Base-by-base conservation (phyloP, 2,797 vertebrate genomes). In the Molossus alvarezi region DNA sequence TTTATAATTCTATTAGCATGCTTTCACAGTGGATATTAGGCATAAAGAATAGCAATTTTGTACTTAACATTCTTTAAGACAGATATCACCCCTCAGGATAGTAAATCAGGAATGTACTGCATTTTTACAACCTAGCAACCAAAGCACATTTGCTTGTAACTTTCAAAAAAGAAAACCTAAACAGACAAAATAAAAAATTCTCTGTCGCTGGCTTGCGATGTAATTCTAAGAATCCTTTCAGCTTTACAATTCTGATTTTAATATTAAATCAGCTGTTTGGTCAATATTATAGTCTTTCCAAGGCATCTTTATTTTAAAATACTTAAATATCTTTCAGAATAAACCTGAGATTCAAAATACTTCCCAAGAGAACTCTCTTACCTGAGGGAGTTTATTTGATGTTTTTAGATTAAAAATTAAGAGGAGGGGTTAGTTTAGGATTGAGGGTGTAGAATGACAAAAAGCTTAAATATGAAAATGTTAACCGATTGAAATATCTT, bases 111-210 rank as follows among this genome's bases (percentile, higher is more conserved):
- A 75, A 85, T 71, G 64, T 51, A 67, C 1, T 64, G 25, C 45
- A 33, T 65, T 90, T 83, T 91, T 55, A 83, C 60, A 85, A 91
- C 51, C 88, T 53, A 80, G 33, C n/a, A 94, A 81, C 65, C 37
- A 51, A 87, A 83, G 64, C 23, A 25, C 57, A 91, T 72, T 88
- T 96, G 65, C 53, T 57, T 91, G 21, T 86, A 75, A 69, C 75
- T 72, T 93, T 83, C 89, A 81, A 94, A 94, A 90, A n/a, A 84
- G 75, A 83, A 93, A 80, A 67, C 81, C 57, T 15, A 85, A 84
- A 84, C 48, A 87, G 55, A 91, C 45, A 69, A 29, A 67, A 65
- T 58, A 88, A 92, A 75, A 81, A 69, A n/a, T 51, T 76, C 20
- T 71, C 72, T 53, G 3, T 41, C 60, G 57, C 62, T 80, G 29